Percentiles rank a stretch among this genome's conserved stretches.
phyloP scores from a whole-genome alignment of 2,113 vertebrate genomes.

The Sinocyclocheilus anshuiensis region DNA sequence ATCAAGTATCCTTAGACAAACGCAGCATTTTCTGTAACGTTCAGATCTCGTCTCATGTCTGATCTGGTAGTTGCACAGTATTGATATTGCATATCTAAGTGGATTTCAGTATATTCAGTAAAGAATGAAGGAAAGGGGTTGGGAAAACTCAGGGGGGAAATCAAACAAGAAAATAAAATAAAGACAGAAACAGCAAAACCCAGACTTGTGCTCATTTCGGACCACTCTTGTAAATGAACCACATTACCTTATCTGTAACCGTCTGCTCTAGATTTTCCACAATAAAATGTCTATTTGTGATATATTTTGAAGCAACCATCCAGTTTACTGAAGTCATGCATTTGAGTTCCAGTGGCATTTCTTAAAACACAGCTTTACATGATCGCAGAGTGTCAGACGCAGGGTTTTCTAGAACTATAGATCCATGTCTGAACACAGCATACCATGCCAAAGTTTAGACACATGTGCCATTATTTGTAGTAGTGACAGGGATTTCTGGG shows the following conservation, averaged over 20 bases:
- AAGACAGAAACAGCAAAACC: slow-evolving; percentile 11
- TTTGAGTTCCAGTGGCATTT: slow-evolving; percentile 58
- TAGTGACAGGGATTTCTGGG: slow-evolving; percentile 57
- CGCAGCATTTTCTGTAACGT: not conserved
- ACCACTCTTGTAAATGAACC: not conserved
- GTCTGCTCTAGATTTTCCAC: slow-evolving; percentile 49
- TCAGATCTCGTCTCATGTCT: not conserved
- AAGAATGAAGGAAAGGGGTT: not conserved
- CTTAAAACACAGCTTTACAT: slow-evolving; percentile 58
- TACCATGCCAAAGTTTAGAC: slow-evolving; percentile 63
- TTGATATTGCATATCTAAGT: not conserved
- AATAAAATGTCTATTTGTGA: slow-evolving; percentile 41
- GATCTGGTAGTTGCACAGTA: not conserved
- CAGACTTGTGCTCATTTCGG: not conserved
- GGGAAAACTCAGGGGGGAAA: not conserved
- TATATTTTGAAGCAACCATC: slow-evolving; percentile 60
- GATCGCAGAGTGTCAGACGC: slow-evolving; percentile 50
- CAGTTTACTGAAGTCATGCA: slow-evolving; percentile 70
- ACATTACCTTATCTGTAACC: slow-evolving; percentile 5
- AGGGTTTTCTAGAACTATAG: slow-evolving; percentile 62
- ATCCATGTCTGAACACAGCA: slow-evolving; percentile 68
- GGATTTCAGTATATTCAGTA: not conserved
- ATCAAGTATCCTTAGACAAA: slow-evolving; percentile 29
- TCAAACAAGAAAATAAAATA: slow-evolving; percentile 17
- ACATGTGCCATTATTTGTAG: slow-evolving; percentile 35